A percentile compares a stretch with the other conserved stretches of the same genome.
Conservation (phyloP, 2,797 vertebrate genomes). For the Gymnothorax javanicus region DNA sequence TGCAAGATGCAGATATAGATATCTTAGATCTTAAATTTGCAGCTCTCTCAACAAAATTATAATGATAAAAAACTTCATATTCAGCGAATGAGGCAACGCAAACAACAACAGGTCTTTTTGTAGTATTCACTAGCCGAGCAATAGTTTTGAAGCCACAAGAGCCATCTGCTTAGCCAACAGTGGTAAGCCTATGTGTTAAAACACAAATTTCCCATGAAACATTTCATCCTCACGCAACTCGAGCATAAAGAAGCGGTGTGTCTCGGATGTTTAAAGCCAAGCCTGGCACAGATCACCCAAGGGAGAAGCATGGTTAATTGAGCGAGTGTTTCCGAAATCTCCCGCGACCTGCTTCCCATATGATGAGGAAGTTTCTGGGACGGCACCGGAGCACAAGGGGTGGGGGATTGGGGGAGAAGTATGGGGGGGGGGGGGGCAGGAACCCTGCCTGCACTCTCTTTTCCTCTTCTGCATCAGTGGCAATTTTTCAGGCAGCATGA, state of each 20-base stretch:
- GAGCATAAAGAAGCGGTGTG: constrained; percentile 9
- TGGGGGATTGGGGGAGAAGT: constrained; percentile 5
- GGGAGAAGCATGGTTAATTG: constrained; percentile 31
- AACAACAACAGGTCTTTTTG: too few relatives aligned
- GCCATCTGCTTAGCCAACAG: not conserved
- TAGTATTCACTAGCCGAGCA: too few relatives aligned
- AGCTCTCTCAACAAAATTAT: too few relatives aligned
- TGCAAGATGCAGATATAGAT: too few relatives aligned
- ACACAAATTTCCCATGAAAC: constrained; percentile 3
- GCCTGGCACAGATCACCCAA: constrained; percentile 12
- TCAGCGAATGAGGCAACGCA: too few relatives aligned
- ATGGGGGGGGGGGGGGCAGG: constrained; percentile 24
- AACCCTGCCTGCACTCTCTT: constrained; percentile 47
- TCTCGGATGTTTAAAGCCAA: constrained; percentile 17
- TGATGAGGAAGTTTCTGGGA: constrained; percentile 26
- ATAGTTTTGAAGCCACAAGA: not conserved
- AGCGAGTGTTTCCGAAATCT: constrained; percentile 16
- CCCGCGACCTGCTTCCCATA: constrained; percentile 42
- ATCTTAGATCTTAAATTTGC: too few relatives aligned
- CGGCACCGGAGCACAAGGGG: constrained; percentile 14
- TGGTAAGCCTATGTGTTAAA: not conserved
- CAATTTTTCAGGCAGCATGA: constrained; percentile 70
- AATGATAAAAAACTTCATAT: too few relatives aligned
- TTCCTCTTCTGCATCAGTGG: constrained; percentile 76
- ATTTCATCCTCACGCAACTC: not conserved